Percentiles rank a stretch among this genome's conserved stretches.
phyloP scores from a whole-genome alignment of 1,140 invertebrate species.

The Pararge aegeria region DNA sequence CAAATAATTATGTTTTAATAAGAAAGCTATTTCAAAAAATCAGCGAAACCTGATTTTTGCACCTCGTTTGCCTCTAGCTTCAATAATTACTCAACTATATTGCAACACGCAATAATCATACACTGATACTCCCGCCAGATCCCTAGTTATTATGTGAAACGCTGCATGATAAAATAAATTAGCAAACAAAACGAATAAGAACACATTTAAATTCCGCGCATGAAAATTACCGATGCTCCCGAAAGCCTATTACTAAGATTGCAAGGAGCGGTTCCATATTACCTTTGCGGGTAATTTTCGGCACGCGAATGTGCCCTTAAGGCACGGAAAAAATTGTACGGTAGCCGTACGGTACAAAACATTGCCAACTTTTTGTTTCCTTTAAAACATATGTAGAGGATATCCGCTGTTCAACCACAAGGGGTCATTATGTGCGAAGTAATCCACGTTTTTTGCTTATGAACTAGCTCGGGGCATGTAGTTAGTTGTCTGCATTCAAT shows the following conservation, averaged over 20 bases:
- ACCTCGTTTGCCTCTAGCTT: too few species aligned
- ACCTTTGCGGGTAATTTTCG: constrained; percentile 54
- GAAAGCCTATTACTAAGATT: constrained; percentile 24
- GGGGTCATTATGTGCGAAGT: constrained; percentile 59
- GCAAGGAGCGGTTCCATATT: constrained; percentile 24
- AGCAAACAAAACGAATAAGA: constrained; percentile 7
- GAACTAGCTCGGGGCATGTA: constrained; percentile 17
- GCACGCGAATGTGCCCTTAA: constrained; percentile 57
- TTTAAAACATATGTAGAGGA: constrained; percentile 68
- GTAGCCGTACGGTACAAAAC: constrained; percentile 55
- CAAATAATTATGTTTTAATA: too few species aligned
- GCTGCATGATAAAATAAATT: constrained; percentile 15
- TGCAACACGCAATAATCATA: too few species aligned
- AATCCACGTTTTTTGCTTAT: constrained; percentile 52
- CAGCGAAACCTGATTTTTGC: too few species aligned
- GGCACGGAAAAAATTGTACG: constrained; percentile 50
- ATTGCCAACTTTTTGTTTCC: constrained; percentile 50
- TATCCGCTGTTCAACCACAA: constrained; percentile 64
- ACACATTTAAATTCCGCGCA: constrained; percentile 3
- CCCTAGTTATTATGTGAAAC: not conserved
- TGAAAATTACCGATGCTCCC: constrained; percentile 10
- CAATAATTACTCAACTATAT: too few species aligned
- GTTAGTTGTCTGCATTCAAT: constrained; percentile 4
- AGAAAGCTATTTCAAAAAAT: too few species aligned
- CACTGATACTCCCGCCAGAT: too few species aligned